Base-by-base conservation (phyloP, 2,113 vertebrate species). In the Nesospiza acunhae region DNA sequence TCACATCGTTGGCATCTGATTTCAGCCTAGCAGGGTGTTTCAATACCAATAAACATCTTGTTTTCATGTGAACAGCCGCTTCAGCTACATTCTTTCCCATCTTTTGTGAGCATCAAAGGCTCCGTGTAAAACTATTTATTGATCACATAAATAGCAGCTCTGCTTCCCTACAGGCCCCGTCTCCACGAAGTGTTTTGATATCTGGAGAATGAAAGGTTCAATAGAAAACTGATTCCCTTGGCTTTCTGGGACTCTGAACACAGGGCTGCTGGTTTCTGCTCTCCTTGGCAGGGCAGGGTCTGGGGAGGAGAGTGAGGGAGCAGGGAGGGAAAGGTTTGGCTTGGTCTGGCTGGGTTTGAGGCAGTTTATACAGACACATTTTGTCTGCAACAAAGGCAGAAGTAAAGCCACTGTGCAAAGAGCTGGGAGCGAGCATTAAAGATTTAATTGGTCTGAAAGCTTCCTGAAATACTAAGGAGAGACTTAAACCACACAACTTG, bases 61-160 rank as follows among this genome's bases (percentile, higher is more conserved):
- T 96, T 96, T 96, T 94, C 96, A 67, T 74, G 89, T 60, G 75
- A 93, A 83, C 82, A 94, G 89, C 94, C 18, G 59, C 90, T 96
- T 79, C 87, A 89, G 91, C 89, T 91, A 73, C 95, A 94, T 95
- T 94, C 95, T 91, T 94, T 83, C 78, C 84, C 67, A 73, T 90
- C 89, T 91, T 96, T 90, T 83, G 91, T 89, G 81, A 95, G 89
- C 91, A 94, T 92, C 84, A 90, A 81, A 94, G 89, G 74, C 87
- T 95, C 87, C 8, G n/a, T 87, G 93, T 95, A 85, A 95, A 97
- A 97, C 91, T 96, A 96, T 87, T 82, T 93, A 97, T 95, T 82
- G 93, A 91, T 95, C 96, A 94, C 81, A 94, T 96, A 96, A 97
- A 95, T 84, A 96, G 91, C 93, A 93, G 74, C 78, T 85, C 78